phyloP scores from a whole-genome alignment of 2,888 invertebrate genomes.

The Bellardia pandia region DNA sequence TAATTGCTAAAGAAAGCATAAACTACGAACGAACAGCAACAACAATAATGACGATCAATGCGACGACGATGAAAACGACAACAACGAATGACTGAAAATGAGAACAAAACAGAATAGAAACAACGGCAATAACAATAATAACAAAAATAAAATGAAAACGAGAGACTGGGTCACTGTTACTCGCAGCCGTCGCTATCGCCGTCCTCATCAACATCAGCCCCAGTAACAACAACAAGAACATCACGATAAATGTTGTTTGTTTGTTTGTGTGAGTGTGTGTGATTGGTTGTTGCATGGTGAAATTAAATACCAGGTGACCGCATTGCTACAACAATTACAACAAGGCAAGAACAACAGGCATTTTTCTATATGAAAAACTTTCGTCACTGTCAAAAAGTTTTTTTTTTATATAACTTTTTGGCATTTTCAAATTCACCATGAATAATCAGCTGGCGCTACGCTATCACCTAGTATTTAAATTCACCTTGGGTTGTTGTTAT shows the following conservation, averaged over 20 bases:
- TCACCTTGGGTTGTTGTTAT: conserved; percentile 29
- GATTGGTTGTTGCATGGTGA: not conserved
- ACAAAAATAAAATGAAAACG: conserved; percentile 62
- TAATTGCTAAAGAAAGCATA: conserved; percentile 62
- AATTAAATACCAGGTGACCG: too few relatives aligned
- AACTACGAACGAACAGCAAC: conserved; percentile 14
- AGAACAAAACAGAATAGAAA: conserved; percentile 64
- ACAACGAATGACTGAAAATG: conserved; percentile 42
- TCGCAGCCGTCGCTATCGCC: conserved; percentile 73
- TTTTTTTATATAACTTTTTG: too few relatives aligned
- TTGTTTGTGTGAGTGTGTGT: conserved; percentile 4
- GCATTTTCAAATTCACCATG: too few relatives aligned
- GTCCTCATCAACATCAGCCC: conserved; percentile 54
- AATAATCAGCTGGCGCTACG: too few relatives aligned
- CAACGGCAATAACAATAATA: conserved; percentile 7
- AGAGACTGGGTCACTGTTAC: conserved; percentile 83
- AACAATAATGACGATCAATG: conserved; percentile 29
- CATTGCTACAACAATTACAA: too few relatives aligned
- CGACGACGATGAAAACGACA: conserved; percentile 32
- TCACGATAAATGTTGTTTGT: conserved; percentile 29
- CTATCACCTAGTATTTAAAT: too few relatives aligned
- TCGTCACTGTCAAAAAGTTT: too few relatives aligned
- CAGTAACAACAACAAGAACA: conserved; percentile 41
- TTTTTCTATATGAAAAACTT: too few relatives aligned
- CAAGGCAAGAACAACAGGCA: too few relatives aligned